Percentiles rank a stretch among this genome's conserved stretches.
Conservation (phyloP, 1,140 invertebrate species). For the Apis mellifera region DNA sequence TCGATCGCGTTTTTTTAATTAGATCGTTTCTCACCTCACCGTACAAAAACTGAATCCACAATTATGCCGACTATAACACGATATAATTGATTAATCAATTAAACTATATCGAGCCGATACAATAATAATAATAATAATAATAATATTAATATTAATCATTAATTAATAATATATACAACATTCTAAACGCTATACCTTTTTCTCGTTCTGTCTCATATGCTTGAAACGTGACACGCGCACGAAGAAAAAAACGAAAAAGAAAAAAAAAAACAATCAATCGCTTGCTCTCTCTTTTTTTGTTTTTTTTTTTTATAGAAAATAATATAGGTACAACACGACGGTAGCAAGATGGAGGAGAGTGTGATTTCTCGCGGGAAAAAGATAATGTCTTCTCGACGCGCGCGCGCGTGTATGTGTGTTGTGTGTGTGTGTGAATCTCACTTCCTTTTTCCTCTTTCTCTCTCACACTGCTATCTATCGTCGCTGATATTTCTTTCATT, state of each 20-base stretch:
- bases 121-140: conserved; percentile 73
- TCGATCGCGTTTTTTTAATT: conserved; percentile 57
- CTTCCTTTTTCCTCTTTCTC: neutral
- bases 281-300: neutral
- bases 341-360: neutral
- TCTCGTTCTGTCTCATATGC: conserved; percentile 63
- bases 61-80: conserved; percentile 72
- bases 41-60: conserved; percentile 72
- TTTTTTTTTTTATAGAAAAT: conserved; percentile 1
- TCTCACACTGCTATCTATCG: neutral
- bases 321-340: conserved; percentile 8
- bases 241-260: conserved; percentile 26
- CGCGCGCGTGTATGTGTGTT: neutral
- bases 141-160: conserved; percentile 72
- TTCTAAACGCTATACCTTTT: conserved; percentile 63
- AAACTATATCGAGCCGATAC: conserved; percentile 74
- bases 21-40: conserved; percentile 44
- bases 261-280: neutral
- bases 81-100: conserved; percentile 73
- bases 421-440: neutral
- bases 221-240: conserved; percentile 65
- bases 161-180: conserved; percentile 77
- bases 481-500: neutral
- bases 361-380: conserved; percentile 2
- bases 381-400: neutral